phyloP scores from a whole-genome alignment of 2,113 vertebrate species.

The Aramus guarauna region DNA sequence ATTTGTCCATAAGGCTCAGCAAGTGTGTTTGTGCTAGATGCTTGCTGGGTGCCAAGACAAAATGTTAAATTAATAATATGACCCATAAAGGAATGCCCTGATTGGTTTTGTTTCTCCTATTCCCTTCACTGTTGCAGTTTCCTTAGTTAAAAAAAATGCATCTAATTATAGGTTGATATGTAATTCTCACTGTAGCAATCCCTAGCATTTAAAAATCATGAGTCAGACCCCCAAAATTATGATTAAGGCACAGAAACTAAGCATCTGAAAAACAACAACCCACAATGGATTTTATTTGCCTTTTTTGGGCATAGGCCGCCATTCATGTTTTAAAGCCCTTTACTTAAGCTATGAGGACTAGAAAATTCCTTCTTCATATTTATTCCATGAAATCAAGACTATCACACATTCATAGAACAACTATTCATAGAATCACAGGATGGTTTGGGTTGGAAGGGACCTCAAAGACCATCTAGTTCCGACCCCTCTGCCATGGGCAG shows the following conservation, averaged over 20 bases:
- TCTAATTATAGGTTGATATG: conserved; percentile 19
- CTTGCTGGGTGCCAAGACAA: conserved; percentile 4
- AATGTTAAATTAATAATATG: background rate
- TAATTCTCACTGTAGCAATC: background rate
- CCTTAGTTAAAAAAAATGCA: background rate
- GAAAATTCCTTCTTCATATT: background rate
- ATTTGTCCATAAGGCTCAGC: conserved; percentile 17
- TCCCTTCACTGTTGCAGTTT: background rate
- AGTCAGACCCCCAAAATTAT: background rate
- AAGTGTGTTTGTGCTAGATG: conserved; percentile 4
- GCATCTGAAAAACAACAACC: background rate
- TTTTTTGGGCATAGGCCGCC: background rate
- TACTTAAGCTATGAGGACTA: background rate
- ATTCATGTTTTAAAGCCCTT: background rate
- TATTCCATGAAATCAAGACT: background rate
- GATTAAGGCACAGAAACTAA: background rate
- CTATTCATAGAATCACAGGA: no score
- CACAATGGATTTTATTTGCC: background rate
- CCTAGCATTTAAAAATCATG: background rate
- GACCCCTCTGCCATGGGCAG: no score
- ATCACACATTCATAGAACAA: background rate
- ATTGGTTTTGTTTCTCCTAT: conserved; percentile 9
- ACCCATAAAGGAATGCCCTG: background rate
- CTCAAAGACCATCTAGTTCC: no score
- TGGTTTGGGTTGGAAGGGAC: no score